Percentiles rank a stretch among this genome's conserved stretches.
These are phyloP conservation scores for Nestor notabilis DNA, from an alignment of 2,113 vertebrate species.

Conservation along the genomic window DNA sequence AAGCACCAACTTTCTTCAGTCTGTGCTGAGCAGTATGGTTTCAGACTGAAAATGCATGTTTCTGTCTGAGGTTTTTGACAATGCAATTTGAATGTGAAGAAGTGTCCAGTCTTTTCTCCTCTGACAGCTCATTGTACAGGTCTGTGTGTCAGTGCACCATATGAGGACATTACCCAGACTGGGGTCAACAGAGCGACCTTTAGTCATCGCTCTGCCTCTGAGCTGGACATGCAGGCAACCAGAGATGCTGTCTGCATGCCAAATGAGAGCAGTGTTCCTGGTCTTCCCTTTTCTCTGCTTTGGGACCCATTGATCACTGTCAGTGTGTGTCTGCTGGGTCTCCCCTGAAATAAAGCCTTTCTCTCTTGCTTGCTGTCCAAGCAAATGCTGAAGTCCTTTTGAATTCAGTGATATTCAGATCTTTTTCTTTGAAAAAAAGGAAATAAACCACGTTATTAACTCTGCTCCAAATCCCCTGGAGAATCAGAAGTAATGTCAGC, in stretches of 20 bases:
- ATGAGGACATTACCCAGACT: background rate
- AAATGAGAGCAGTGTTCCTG: background rate
- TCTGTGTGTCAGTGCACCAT: background rate
- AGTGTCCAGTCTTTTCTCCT: background rate
- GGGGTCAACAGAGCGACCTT: background rate
- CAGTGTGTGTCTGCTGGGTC: background rate
- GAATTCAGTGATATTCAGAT: background rate
- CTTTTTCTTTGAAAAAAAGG: background rate
- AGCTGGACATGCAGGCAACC: background rate
- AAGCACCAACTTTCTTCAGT: background rate
- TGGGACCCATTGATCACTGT: background rate
- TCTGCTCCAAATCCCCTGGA: background rate
- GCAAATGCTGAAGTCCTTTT: background rate
- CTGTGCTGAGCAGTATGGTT: background rate
- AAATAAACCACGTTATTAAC: background rate
- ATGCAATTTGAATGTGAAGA: background rate
- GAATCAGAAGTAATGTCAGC: background rate
- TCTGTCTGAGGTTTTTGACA: constrained; percentile 22
- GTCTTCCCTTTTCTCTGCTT: background rate
- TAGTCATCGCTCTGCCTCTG: background rate
- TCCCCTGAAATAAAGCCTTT: background rate
- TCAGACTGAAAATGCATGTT: background rate
- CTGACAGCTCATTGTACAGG: background rate
- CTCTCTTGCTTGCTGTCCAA: background rate
- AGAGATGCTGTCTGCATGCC: constrained; percentile 20